Conservation (phyloP, 2,888 invertebrate genomes). For the Drosophila prolongata region DNA sequence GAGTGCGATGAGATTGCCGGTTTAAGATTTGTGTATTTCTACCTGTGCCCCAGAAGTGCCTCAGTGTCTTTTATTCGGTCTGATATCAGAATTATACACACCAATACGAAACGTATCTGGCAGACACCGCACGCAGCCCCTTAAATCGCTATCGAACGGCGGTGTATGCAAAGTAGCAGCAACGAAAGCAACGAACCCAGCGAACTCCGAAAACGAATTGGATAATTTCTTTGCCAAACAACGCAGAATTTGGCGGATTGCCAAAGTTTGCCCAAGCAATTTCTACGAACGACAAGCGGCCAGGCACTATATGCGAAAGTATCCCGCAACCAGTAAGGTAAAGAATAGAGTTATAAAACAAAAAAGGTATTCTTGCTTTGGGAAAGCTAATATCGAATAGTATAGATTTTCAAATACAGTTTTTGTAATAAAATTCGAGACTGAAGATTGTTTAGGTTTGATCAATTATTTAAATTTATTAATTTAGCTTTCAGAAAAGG, state of each 20-base stretch:
- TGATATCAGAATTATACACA: slow-evolving; percentile 52
- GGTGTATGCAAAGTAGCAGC: slow-evolving; percentile 56
- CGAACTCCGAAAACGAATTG: slow-evolving; percentile 56
- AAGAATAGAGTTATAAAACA: slow-evolving; percentile 18
- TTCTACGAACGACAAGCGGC: slow-evolving; percentile 45
- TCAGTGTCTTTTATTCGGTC: slow-evolving; percentile 43
- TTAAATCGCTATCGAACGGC: slow-evolving; percentile 40
- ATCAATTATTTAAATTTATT: too few relatives aligned
- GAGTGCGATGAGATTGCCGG: slow-evolving; percentile 65
- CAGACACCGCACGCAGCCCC: slow-evolving; percentile 59
- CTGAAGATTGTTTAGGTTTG: too few relatives aligned
- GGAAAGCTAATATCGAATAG: neutral
- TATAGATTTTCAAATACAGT: too few relatives aligned
- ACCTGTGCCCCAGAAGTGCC: slow-evolving; percentile 57
- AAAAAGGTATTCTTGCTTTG: neutral
- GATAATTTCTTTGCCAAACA: slow-evolving; percentile 52
- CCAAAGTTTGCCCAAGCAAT: slow-evolving; percentile 48
- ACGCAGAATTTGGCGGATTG: slow-evolving; percentile 30
- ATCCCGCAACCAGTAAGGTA: slow-evolving; percentile 64
- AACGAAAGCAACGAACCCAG: slow-evolving; percentile 60
- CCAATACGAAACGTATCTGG: slow-evolving; percentile 56
- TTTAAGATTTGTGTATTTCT: slow-evolving; percentile 69
- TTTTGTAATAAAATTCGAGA: too few relatives aligned
- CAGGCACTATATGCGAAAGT: slow-evolving; percentile 47
- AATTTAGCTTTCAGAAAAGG: too few relatives aligned